A percentile compares a stretch with the other conserved stretches of the same genome.
Conservation (phyloP, 2,888 invertebrate species). For the Trypoxylon attenuatum region DNA sequence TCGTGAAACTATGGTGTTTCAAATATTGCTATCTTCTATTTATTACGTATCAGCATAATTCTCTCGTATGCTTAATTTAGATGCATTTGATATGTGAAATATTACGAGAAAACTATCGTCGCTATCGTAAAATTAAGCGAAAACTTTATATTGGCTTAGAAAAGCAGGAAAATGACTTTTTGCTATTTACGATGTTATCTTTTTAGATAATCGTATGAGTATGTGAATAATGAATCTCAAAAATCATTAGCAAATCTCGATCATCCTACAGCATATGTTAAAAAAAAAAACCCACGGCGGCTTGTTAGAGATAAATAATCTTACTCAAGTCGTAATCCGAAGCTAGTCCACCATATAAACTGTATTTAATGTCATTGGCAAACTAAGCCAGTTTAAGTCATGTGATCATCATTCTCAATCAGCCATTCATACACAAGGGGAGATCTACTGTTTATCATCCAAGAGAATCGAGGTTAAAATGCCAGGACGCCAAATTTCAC, state of each 20-base stretch:
- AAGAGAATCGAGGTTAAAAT: conserved; percentile 37
- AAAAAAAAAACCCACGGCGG: conserved; percentile 52
- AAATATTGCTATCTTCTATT: no score
- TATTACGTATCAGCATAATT: no score
- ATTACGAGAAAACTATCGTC: no score
- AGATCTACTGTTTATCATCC: conserved; percentile 38
- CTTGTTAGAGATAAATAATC: conserved; percentile 51
- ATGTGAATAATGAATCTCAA: no score
- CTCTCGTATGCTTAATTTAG: no score
- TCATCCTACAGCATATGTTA: conserved; percentile 59
- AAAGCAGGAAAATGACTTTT: not conserved
- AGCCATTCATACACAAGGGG: conserved; percentile 42
- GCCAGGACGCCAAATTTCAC: conserved; percentile 46
- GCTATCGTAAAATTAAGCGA: no score
- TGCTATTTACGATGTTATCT: not conserved
- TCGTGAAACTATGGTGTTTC: no score
- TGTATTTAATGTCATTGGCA: conserved; percentile 60
- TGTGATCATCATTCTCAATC: conserved; percentile 50
- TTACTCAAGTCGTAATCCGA: conserved; percentile 59
- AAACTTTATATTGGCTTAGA: no score
- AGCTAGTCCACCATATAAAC: conserved; percentile 66
- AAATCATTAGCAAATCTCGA: no score
- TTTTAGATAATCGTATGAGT: not conserved
- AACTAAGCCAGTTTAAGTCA: conserved; percentile 57
- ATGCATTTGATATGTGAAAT: no score